Evolutionary conservation across 2,888 invertebrate genomes (phyloP).

Genomic region (Anthrax anthrax): DNA sequence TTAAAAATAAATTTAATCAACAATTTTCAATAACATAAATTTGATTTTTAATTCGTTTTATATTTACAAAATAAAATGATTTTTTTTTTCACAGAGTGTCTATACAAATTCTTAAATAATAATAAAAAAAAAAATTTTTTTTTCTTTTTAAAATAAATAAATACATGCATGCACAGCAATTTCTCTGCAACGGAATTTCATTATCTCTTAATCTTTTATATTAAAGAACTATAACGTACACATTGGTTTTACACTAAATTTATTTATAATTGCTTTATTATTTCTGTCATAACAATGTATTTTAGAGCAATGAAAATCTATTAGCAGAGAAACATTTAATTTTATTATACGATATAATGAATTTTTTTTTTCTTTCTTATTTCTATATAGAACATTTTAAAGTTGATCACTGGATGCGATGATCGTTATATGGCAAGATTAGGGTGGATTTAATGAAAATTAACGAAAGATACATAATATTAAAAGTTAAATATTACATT

Average conservation of each 20-base stretch:
- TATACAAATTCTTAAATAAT: too few relatives aligned
- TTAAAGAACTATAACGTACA: too few relatives aligned
- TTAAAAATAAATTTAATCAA: too few relatives aligned
- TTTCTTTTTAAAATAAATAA: slow-evolving; percentile 4
- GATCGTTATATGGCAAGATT: slow-evolving; percentile 12
- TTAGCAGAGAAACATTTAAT: slow-evolving; percentile 23
- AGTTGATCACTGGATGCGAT: slow-evolving; percentile 3
- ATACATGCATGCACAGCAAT: slow-evolving; percentile 2
- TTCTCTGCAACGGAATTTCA: slow-evolving; percentile 31
- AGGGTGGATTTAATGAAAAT: slow-evolving; percentile 6
- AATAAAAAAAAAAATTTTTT: slow-evolving; percentile 1
- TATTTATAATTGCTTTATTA: too few relatives aligned
- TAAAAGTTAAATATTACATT: not conserved
- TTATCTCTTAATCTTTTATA: slow-evolving; percentile 7
- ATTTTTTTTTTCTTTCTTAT: not conserved
- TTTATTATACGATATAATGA: not conserved
- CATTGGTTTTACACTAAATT: too few relatives aligned
- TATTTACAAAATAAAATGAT: too few relatives aligned
- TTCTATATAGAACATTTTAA: not conserved
- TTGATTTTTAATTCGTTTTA: too few relatives aligned
- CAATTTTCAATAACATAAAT: too few relatives aligned
- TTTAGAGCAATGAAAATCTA: slow-evolving; percentile 24
- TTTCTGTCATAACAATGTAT: too few relatives aligned
- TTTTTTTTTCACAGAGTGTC: too few relatives aligned
- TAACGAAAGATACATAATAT: not conserved